Percentiles rank a stretch among this genome's conserved stretches.
phyloP scores from a whole-genome alignment of 1,140 invertebrate genomes.

The Drosophila jambulina region DNA sequence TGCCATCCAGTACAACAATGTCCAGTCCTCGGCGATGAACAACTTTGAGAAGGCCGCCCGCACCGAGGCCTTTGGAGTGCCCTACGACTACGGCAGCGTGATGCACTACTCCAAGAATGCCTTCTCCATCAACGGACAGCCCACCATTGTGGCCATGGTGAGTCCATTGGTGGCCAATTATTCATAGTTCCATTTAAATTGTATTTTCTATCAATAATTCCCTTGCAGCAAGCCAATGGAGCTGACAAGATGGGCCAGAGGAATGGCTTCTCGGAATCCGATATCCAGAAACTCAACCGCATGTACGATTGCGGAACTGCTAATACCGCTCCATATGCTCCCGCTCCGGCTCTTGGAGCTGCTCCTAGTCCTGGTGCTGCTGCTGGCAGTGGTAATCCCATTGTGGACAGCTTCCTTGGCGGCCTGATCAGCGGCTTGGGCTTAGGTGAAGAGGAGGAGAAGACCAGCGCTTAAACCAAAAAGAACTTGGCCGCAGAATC shows the following conservation, averaged over 20 bases:
- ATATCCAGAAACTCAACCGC: slow-evolving; percentile 90
- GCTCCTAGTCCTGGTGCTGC: slow-evolving; percentile 32
- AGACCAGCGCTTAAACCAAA: slow-evolving; percentile 25
- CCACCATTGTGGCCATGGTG: slow-evolving; percentile 90
- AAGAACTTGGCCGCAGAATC: slow-evolving; percentile 28
- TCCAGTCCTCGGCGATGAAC: slow-evolving; percentile 86
- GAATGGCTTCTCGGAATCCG: slow-evolving; percentile 89
- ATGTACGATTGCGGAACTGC: slow-evolving; percentile 90
- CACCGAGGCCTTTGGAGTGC: slow-evolving; percentile 88
- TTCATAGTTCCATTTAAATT: not conserved
- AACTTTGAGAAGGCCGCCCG: slow-evolving; percentile 90
- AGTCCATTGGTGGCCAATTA: slow-evolving; percentile 12
- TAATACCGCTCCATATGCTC: slow-evolving; percentile 2
- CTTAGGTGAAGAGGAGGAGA: slow-evolving; percentile 51
- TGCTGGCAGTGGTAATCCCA: slow-evolving; percentile 64
- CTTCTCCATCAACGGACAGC: slow-evolving; percentile 90
- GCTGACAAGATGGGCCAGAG: slow-evolving; percentile 88
- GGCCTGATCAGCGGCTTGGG: slow-evolving; percentile 76
- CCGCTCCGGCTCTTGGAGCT: slow-evolving; percentile 18
- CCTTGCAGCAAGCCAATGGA: slow-evolving; percentile 51
- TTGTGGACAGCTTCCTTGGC: slow-evolving; percentile 73
- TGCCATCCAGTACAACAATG: slow-evolving; percentile 87
- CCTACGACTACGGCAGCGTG: slow-evolving; percentile 92
- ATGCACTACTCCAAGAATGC: slow-evolving; percentile 94
- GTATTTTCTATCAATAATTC: rapidly evolving